These are phyloP conservation scores for Platynereis dumerilii DNA, from an alignment of 2,888 invertebrate species.

Conservation along the genomic window DNA sequence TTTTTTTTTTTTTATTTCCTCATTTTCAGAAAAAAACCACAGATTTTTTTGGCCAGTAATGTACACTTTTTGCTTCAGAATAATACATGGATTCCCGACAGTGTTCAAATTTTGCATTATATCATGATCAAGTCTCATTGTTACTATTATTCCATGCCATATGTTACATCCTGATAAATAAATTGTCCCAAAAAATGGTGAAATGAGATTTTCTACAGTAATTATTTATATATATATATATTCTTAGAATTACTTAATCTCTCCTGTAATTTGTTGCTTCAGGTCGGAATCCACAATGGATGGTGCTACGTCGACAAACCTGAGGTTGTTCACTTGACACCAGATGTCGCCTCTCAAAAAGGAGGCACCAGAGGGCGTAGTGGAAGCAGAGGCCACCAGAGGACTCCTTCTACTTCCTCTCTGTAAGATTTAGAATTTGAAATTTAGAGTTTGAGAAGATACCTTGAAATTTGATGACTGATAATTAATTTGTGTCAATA, in stretches of 20 bases:
- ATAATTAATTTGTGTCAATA: too few relatives aligned
- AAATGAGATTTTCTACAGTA: too few relatives aligned
- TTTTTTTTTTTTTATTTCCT: too few relatives aligned
- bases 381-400: slow-evolving; percentile 32
- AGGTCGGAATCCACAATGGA: slow-evolving; percentile 67
- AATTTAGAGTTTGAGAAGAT: too few relatives aligned
- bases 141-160: too few relatives aligned
- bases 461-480: too few relatives aligned
- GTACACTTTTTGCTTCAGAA: neutral
- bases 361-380: slow-evolving; percentile 10
- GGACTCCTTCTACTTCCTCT: slow-evolving; percentile 35
- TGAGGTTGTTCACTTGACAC: slow-evolving; percentile 58
- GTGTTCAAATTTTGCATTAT: too few relatives aligned
- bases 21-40: neutral
- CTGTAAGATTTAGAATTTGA: slow-evolving; percentile 35
- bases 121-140: too few relatives aligned
- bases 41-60: neutral
- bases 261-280: slow-evolving; percentile 16
- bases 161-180: too few relatives aligned
- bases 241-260: too few relatives aligned
- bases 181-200: too few relatives aligned
- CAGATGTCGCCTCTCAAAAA: slow-evolving; percentile 26
- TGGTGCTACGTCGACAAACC: slow-evolving; percentile 65
- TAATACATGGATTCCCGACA: neutral
- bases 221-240: too few relatives aligned